Evolutionary conservation across 2,113 vertebrate genomes (phyloP), one percentile per base, ranked within the genome.

Genomic region (Ciconia stormi): DNA sequence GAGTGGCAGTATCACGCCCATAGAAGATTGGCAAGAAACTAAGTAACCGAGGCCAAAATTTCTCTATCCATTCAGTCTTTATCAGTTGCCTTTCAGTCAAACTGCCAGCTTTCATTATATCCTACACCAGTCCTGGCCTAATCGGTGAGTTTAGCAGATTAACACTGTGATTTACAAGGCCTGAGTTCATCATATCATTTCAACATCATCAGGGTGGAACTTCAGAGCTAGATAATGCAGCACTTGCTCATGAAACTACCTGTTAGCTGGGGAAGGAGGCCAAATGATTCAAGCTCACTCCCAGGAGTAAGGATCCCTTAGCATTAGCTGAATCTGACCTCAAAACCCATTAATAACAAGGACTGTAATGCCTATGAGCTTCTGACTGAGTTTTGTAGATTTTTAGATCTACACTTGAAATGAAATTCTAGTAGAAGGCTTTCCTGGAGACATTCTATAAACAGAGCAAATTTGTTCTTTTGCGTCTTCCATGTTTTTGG

Each of bases 81-180:
- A 89, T 71, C 79, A 73, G 22, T 73, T 73, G 67, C n/a, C 46
- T 82, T 95, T 94, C 36, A 58, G 50, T 70, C 52, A 74, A 47
- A 49, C 34, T 59, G 8, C 6, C 76, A 83, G 32, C n/a, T 73
- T 93, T 5, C 59, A 72, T 92, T 76, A 40, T 21, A 67, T 23
- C 55, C n/a, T 59, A 15, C 38, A 74, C 32, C 20, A 73, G 34
- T 62, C 11, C 10, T 1, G 2, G 53, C 22, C 29, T 77, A 83
- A 86, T 77, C 78, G 81, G 20, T 42, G 58, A 86, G 40, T 65
- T 83, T 38, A 70, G 55, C 32, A 55, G 9, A n/a, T 83, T 84
- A 81, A 38, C 38, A 46, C 26, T 25, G 20, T 47, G 42, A 38
- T 91, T 96, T 85, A 81, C 61, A 89, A 85, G 56, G 30, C 34